Conservation (phyloP, 2,888 invertebrate species). For the Macrosoma leucophasiata region DNA sequence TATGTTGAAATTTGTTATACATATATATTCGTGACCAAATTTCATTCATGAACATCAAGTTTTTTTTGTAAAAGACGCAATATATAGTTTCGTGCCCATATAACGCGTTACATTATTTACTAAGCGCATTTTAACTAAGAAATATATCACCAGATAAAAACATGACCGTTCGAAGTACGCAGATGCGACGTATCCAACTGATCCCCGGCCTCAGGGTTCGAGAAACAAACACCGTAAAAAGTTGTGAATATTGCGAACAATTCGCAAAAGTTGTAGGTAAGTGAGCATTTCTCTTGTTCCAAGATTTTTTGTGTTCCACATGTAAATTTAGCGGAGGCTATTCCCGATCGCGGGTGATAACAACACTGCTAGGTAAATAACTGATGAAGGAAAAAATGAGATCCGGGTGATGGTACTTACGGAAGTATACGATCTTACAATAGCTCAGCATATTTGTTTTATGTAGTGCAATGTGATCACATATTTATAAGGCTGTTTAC, state of each 20-base stretch:
- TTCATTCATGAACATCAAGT: too few relatives aligned
- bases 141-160: constrained; percentile 37
- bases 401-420: too few relatives aligned
- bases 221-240: constrained; percentile 59
- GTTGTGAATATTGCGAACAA: constrained; percentile 53
- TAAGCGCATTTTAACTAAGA: constrained; percentile 22
- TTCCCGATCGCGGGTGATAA: constrained; percentile 25
- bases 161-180: constrained; percentile 49
- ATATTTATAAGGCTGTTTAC: too few relatives aligned
- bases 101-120: too few relatives aligned
- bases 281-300: constrained; percentile 44
- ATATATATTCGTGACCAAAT: too few relatives aligned
- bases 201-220: constrained; percentile 41
- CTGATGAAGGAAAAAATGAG: constrained; percentile 27
- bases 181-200: constrained; percentile 54
- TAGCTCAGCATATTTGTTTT: too few relatives aligned
- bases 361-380: constrained; percentile 28
- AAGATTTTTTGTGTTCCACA: constrained; percentile 34
- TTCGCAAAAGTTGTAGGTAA: constrained; percentile 49
- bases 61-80: too few relatives aligned
- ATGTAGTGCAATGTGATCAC: too few relatives aligned
- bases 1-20: too few relatives aligned
- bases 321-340: constrained; percentile 32
- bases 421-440: too few relatives aligned
- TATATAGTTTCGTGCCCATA: too few relatives aligned